A percentile compares a stretch with the other conserved stretches of the same genome.
phyloP scores from a whole-genome alignment of 2,888 invertebrate species.

The Philhelius pedissequus region DNA sequence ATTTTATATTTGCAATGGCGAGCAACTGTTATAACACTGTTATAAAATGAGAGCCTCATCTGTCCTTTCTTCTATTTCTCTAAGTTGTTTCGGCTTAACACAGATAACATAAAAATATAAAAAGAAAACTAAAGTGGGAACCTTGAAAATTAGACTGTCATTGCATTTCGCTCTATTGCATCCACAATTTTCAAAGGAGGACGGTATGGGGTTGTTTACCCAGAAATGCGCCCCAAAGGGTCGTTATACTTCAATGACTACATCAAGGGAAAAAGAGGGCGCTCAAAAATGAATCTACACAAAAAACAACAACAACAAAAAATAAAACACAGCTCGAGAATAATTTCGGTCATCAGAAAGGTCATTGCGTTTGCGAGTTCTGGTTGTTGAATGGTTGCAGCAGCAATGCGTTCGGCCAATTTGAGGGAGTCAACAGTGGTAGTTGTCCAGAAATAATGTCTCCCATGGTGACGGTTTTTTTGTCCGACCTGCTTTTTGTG shows the following conservation, averaged over 20 bases:
- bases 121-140: background rate
- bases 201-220: slow-evolving; percentile 10
- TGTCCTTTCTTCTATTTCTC: too few species aligned
- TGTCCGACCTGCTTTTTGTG: slow-evolving; percentile 58
- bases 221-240: slow-evolving; percentile 45
- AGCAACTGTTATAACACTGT: too few species aligned
- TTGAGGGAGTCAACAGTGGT: slow-evolving; percentile 22
- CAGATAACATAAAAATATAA: too few species aligned
- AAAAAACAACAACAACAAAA: background rate
- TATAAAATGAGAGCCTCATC: too few species aligned
- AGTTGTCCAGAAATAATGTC: slow-evolving; percentile 24
- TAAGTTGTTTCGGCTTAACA: too few species aligned
- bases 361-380: slow-evolving; percentile 47
- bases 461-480: slow-evolving; percentile 14
- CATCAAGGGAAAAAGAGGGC: background rate
- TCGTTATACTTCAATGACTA: slow-evolving; percentile 3
- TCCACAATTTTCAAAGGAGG: background rate
- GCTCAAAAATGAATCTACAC: background rate
- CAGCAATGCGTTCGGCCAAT: slow-evolving; percentile 41
- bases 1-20: too few species aligned
- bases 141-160: background rate
- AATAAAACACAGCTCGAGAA: slow-evolving; percentile 31
- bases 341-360: slow-evolving; percentile 60
- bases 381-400: background rate
- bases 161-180: slow-evolving; percentile 9